Percentiles rank a stretch among this genome's conserved stretches.
phyloP scores from a whole-genome alignment of 2,888 invertebrate genomes.

The Bembecia ichneumoniformis region DNA sequence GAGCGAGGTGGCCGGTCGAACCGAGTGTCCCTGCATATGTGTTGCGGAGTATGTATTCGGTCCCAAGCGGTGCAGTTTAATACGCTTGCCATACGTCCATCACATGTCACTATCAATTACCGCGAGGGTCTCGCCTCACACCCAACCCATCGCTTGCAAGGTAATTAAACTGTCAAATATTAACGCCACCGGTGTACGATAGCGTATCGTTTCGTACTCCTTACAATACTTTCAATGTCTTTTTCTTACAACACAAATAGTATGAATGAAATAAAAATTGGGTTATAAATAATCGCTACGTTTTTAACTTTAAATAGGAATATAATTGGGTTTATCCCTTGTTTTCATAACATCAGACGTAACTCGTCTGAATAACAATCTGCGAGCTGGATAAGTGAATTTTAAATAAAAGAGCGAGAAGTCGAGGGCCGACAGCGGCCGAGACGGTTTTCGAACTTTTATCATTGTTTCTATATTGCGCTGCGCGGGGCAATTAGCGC shows the following conservation, averaged over 20 bases:
- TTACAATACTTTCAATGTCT: slow-evolving; percentile 8
- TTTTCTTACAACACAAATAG: no score
- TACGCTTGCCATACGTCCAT: slow-evolving; percentile 51
- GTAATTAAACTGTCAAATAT: slow-evolving; percentile 39
- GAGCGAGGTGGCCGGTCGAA: no score
- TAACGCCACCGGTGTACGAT: slow-evolving; percentile 9
- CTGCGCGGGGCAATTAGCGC: slow-evolving; percentile 66
- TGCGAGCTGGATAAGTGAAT: slow-evolving; percentile 61
- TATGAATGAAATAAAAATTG: not conserved
- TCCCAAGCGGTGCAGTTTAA: slow-evolving; percentile 43
- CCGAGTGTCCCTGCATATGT: not conserved
- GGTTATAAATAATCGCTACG: not conserved
- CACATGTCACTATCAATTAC: slow-evolving; percentile 69
- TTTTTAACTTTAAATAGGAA: slow-evolving; percentile 28
- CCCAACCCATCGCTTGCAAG: slow-evolving; percentile 25
- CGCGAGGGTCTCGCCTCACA: slow-evolving; percentile 29
- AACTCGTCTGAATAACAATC: slow-evolving; percentile 59
- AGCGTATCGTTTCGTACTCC: slow-evolving; percentile 10
- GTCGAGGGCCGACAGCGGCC: slow-evolving; percentile 41
- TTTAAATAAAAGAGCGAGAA: slow-evolving; percentile 65
- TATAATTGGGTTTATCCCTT: slow-evolving; percentile 51
- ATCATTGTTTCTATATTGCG: slow-evolving; percentile 70
- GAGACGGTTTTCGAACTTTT: slow-evolving; percentile 58
- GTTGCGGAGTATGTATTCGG: not conserved
- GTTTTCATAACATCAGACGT: slow-evolving; percentile 48